phyloP scores from a whole-genome alignment of 2,888 invertebrate genomes.

The Dryomyza anilis region DNA sequence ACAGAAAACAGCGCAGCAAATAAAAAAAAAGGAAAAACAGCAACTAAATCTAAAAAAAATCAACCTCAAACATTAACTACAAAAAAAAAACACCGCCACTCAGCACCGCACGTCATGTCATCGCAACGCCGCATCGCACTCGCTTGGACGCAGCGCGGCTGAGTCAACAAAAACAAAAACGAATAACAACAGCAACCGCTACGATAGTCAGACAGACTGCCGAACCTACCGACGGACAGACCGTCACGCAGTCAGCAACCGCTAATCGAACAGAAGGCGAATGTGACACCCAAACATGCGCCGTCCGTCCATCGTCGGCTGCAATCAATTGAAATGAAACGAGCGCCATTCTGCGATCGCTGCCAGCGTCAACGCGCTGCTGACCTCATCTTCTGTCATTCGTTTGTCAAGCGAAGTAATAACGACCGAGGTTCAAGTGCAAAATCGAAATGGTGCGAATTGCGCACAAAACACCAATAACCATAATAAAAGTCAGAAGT shows the following conservation, averaged over 20 bases:
- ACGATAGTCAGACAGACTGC: neutral
- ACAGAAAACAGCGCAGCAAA: neutral
- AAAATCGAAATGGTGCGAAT: no score
- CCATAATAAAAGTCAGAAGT: no score
- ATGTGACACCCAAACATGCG: neutral
- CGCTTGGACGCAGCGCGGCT: neutral
- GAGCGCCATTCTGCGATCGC: no score
- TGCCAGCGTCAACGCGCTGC: no score
- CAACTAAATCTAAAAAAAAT: constrained; percentile 3
- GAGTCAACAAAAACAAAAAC: neutral
- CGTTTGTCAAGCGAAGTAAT: no score
- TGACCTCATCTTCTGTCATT: no score
- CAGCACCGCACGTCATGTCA: constrained; percentile 3
- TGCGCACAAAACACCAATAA: no score
- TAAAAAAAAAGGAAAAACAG: neutral
- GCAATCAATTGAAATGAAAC: no score
- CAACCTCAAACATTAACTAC: no score
- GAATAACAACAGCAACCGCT: neutral
- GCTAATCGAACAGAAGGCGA: neutral
- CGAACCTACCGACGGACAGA: neutral
- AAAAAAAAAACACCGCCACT: constrained; percentile 5
- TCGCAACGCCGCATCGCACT: neutral
- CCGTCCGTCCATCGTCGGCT: neutral
- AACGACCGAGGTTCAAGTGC: no score
- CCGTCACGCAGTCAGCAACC: neutral